These are phyloP conservation scores for Perithous albicinctus DNA, from an alignment of 2,888 invertebrate genomes.

Conservation along the genomic window DNA sequence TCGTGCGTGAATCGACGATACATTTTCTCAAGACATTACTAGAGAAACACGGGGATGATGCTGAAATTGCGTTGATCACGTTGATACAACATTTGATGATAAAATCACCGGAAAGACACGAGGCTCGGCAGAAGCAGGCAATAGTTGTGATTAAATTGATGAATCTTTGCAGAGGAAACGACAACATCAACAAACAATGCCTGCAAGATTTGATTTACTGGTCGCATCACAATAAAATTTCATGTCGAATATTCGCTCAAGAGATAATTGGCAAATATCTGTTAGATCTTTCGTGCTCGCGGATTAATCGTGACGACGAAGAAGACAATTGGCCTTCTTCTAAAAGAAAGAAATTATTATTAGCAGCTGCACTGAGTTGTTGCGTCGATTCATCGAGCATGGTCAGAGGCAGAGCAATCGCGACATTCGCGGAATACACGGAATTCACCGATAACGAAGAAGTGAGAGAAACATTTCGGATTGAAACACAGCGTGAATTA, in stretches of 20 bases:
- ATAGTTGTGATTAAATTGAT: constrained; percentile 77
- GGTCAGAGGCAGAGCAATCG: constrained; percentile 88
- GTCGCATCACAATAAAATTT: constrained; percentile 83
- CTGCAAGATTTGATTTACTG: constrained; percentile 75
- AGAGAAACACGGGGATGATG: constrained; percentile 70
- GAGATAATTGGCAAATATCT: constrained; percentile 85
- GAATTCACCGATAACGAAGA: constrained; percentile 69
- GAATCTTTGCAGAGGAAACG: constrained; percentile 70
- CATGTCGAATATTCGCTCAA: constrained; percentile 85
- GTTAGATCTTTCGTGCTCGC: constrained; percentile 67
- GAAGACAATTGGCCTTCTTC: background rate
- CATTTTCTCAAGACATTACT: constrained; percentile 76
- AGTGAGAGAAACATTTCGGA: constrained; percentile 69
- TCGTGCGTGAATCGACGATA: constrained; percentile 77
- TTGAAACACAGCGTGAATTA: background rate
- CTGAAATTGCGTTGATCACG: constrained; percentile 73
- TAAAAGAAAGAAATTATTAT: constrained; percentile 77
- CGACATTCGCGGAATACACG: constrained; percentile 86
- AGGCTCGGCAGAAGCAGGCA: constrained; percentile 80
- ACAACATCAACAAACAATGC: constrained; percentile 63
- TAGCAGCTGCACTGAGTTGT: constrained; percentile 86
- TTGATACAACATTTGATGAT: constrained; percentile 79
- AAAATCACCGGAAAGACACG: constrained; percentile 80
- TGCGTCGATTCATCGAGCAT: constrained; percentile 87
- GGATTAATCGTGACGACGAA: background rate